Percentiles rank a stretch among this genome's conserved stretches.
Conservation (phyloP, 2,888 invertebrate genomes). For the Apoda limacodes region DNA sequence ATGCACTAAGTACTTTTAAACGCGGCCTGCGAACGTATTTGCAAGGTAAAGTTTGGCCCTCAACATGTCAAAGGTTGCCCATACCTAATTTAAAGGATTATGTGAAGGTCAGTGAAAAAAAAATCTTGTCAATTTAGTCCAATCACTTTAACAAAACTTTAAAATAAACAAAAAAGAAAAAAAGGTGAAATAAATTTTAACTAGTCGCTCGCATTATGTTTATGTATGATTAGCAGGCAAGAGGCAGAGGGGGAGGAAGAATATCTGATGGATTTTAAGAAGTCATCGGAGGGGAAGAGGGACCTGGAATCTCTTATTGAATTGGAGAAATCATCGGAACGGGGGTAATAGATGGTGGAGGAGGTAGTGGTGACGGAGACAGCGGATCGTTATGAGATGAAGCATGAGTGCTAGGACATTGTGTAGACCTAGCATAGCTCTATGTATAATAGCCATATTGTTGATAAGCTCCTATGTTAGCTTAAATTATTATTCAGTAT, state of each 20-base stretch:
- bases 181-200: slow-evolving; percentile 6
- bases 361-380: no score
- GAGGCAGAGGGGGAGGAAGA: slow-evolving; percentile 3
- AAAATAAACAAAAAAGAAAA: slow-evolving; percentile 10
- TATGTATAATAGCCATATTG: slow-evolving; percentile 8
- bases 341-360: slow-evolving; percentile 11
- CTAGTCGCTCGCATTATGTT: slow-evolving; percentile 4
- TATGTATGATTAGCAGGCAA: slow-evolving; percentile 11
- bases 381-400: no score
- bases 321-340: slow-evolving; percentile 12
- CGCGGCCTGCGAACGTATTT: no score
- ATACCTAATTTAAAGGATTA: slow-evolving; percentile 19
- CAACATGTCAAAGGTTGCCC: no score
- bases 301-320: slow-evolving; percentile 12
- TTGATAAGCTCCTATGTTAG: slow-evolving; percentile 20
- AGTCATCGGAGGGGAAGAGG: slow-evolving; percentile 10
- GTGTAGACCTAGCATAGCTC: slow-evolving; percentile 18
- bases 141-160: slow-evolving; percentile 17
- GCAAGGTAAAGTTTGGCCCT: no score
- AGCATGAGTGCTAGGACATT: slow-evolving; percentile 14
- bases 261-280: slow-evolving; percentile 4
- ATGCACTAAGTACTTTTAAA: no score
- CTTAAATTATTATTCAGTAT: slow-evolving; percentile 21
- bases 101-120: slow-evolving; percentile 21
- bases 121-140: slow-evolving; percentile 9